A percentile compares a stretch with the other conserved stretches of the same genome.
These are phyloP conservation scores for Isoperla grammatica DNA, from an alignment of 2,888 invertebrate species.

Conservation along the genomic window DNA sequence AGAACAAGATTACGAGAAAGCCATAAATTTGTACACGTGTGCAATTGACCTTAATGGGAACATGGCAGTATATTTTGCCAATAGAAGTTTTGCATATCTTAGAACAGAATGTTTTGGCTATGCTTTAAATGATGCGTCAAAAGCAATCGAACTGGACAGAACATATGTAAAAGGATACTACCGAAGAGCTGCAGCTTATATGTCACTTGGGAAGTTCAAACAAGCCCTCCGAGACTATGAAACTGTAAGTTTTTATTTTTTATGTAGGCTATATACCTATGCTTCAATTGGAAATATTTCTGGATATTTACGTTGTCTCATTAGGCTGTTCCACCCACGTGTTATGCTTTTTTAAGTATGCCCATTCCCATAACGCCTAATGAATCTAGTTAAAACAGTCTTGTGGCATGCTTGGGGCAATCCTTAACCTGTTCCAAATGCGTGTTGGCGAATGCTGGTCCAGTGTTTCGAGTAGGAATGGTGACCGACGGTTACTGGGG, in stretches of 20 bases:
- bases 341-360: no score
- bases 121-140: slow-evolving; percentile 86
- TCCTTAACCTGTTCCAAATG: no score
- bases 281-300: neutral
- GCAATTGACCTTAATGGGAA: slow-evolving; percentile 63
- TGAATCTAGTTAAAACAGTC: no score
- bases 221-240: slow-evolving; percentile 95
- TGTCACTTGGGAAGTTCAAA: slow-evolving; percentile 97
- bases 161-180: slow-evolving; percentile 95
- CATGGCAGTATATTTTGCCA: slow-evolving; percentile 85
- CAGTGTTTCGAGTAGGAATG: no score
- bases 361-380: no score
- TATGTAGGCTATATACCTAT: neutral
- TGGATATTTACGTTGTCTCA: slow-evolving; percentile 21
- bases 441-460: no score
- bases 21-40: slow-evolving; percentile 71
- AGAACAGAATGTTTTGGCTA: slow-evolving; percentile 93
- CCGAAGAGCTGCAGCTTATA: slow-evolving; percentile 90
- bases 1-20: slow-evolving; percentile 87
- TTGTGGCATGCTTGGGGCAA: no score
- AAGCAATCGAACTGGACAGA: slow-evolving; percentile 84
- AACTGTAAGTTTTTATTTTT: slow-evolving; percentile 65
- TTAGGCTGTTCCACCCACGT: no score
- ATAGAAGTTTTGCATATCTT: slow-evolving; percentile 92
- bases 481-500: no score